Percentiles rank a stretch among this genome's conserved stretches.
phyloP scores from a whole-genome alignment of 2,797 vertebrate species.

The Harpagifer antarcticus region DNA sequence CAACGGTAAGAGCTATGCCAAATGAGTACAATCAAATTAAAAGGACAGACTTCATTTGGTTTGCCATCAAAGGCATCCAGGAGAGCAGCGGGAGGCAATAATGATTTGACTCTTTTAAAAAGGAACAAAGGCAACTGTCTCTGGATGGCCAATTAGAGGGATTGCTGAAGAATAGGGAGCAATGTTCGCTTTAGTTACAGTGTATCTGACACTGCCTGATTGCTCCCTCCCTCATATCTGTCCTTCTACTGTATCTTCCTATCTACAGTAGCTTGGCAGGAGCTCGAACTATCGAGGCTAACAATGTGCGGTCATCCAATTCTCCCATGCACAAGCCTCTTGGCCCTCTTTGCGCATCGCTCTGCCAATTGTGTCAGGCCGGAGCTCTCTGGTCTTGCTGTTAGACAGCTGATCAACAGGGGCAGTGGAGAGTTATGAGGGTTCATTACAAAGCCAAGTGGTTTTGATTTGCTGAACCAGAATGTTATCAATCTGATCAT shows the following conservation, averaged over 20 bases:
- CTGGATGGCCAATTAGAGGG: constrained; percentile 79
- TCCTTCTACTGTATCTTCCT: constrained; percentile 45
- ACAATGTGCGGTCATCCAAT: constrained; percentile 75
- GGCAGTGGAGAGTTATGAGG: constrained; percentile 62
- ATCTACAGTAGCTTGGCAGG: constrained; percentile 63
- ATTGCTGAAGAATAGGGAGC: constrained; percentile 65
- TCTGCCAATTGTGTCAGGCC: constrained; percentile 72
- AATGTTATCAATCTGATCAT: constrained; percentile 13
- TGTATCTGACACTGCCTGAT: constrained; percentile 53
- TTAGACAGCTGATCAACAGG: constrained; percentile 67
- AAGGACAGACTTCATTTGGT: constrained; percentile 58
- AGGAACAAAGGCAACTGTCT: constrained; percentile 76
- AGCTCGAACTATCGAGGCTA: constrained; percentile 58
- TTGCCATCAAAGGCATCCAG: constrained; percentile 71
- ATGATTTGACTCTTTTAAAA: constrained; percentile 68
- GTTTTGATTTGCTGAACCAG: constrained; percentile 46
- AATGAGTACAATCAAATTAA: constrained; percentile 68
- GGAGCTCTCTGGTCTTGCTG: constrained; percentile 64
- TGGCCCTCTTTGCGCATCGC: constrained; percentile 57
- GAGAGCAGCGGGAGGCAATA: constrained; percentile 68
- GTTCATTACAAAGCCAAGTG: constrained; percentile 63
- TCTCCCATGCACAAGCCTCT: constrained; percentile 70
- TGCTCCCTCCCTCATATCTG: constrained; percentile 41
- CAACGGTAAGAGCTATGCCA: constrained; percentile 56
- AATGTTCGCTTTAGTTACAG: constrained; percentile 63